Evolutionary conservation across 2,113 vertebrate species (phyloP), one percentile per base, ranked within the genome.

Genomic region (Sula dactylatra): DNA sequence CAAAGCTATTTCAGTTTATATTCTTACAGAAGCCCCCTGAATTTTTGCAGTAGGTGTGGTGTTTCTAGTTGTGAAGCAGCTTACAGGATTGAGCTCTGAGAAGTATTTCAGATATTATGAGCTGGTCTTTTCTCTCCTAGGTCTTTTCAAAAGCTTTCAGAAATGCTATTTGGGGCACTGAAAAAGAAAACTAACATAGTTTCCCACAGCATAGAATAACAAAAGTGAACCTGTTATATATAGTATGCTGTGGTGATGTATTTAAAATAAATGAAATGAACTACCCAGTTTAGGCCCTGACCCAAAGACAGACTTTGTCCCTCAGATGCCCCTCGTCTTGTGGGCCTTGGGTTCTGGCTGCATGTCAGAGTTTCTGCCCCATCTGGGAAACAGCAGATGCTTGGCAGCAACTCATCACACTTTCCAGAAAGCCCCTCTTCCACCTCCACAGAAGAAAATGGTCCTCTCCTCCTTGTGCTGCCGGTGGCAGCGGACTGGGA

Each of bases 61-160:
- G 22, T 82, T 84, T 86, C 64, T 54, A 50, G 29, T 36, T 61
- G 65, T 55, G 84, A 95, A 94, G 65, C 65, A 56, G 91, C 21
- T 96, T 91, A 82, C 12, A 79, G 69, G 61, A 64, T 29, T 91
- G 89, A 95, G 38, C 66, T 72, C 82, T 72, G 52, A 59, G 62
- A 92, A 92, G 34, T 82, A 89, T 92, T 96, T 95, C 77, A 82
- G 84, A 40, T 94, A 69, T 31, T 83, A 54, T 20, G 54, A 96
- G 52, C 69, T 82, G 44, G 20, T 82, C 54, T 93, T 90, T 92
- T 49, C 38, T 74, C 52, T 90, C n/a, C 6, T 21, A 52, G 12
- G 34, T 71, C 71, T 93, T 82, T 95, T 91, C 24, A 66, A 47
- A 92, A 79, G 56, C 65, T 49, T 91, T 94, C 65, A 76, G 73